phyloP scores from a whole-genome alignment of 2,888 invertebrate species.

The Drosophila hamatofila region DNA sequence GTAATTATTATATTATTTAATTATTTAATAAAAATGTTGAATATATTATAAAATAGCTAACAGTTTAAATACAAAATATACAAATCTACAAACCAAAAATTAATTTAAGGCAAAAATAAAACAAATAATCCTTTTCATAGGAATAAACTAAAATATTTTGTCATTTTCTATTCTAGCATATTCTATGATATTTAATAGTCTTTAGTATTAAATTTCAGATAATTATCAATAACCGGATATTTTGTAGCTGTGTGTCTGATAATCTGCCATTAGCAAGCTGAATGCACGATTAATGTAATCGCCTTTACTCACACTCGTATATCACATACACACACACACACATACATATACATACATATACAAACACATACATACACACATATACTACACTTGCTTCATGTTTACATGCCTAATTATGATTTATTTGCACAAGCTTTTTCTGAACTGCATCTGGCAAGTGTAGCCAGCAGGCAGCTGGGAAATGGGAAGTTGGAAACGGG shows the following conservation, averaged over 20 bases:
- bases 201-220: background rate
- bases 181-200: no score
- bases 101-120: no score
- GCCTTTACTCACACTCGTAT: conserved; percentile 38
- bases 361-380: background rate
- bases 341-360: background rate
- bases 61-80: no score
- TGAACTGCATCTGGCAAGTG: conserved; percentile 53
- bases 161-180: no score
- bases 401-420: conserved; percentile 77
- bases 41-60: no score
- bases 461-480: conserved; percentile 26
- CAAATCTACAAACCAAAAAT: no score
- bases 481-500: conserved; percentile 15
- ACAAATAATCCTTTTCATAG: no score
- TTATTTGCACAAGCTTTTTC: conserved; percentile 69
- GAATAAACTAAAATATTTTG: no score
- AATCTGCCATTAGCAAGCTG: conserved; percentile 24
- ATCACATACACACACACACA: no score
- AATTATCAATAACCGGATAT: background rate
- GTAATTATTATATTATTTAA: no score
- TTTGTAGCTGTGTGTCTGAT: background rate
- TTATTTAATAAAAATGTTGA: no score
- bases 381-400: conserved; percentile 11
- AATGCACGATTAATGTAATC: conserved; percentile 58